Evolutionary conservation across 2,888 invertebrate genomes (phyloP), one percentile per base, ranked within the genome.

Genomic region (Campoletis raptor): DNA sequence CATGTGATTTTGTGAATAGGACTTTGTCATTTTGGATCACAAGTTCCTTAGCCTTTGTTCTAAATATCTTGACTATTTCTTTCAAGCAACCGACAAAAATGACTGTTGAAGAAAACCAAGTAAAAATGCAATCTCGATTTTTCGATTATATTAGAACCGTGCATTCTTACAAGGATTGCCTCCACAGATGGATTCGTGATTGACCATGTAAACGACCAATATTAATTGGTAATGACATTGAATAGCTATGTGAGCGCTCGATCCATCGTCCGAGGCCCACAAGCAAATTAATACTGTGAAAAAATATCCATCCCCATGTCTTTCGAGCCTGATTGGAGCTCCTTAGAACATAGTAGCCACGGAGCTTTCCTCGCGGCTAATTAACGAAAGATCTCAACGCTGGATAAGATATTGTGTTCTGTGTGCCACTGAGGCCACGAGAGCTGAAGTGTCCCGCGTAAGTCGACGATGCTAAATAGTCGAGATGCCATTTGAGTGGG

Each of bases 171-270:
- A 12, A 36, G 24, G 21, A 6, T 40, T 77, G 48, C 10, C 36
- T 18, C 69, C 57, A 76, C 30, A 21, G n/a, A 36, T 24, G n/a
- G 15, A 45, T 21, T 72, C 12, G 66, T 48, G 66, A 73, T 57
- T 67, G 78, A 78, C 54, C 52, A 18, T 67, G 57, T 52, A 36
- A 15, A 78, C 21, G 37, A 67, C 30, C 76, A 37, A 84, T 86
- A 86, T 86, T 86, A 87, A 87, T 87, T 87, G 86, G 84, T 84
- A 79, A 78, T 84, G 84, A 84, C 87, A 84, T 87, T 86, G 77
- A 84, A 86, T 87, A 86, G 87, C 81, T 78, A 80, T 81, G 79
- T 80, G 82, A 79, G 79, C 74, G 64, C 48, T 78, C 45, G 73
- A 81, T 70, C 72, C 45, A 48, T 86, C 77, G 72, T 66, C 24